Percentiles rank a stretch among this genome's conserved stretches.
phyloP scores from a whole-genome alignment of 2,888 invertebrate species.

The Fragum whitleyi region DNA sequence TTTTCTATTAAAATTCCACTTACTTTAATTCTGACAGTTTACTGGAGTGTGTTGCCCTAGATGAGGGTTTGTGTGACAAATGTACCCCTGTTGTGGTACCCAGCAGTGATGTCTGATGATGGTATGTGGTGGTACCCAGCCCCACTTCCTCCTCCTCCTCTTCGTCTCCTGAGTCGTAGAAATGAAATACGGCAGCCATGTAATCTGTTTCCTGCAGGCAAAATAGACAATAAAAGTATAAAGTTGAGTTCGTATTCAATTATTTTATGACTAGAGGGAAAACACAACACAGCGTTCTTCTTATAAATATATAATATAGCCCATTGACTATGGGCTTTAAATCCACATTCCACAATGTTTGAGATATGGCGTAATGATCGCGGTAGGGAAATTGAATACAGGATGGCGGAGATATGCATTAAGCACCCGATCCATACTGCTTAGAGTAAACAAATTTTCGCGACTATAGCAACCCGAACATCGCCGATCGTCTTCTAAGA shows the following conservation, averaged over 20 bases:
- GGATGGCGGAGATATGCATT: no score
- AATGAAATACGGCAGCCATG: slow-evolving; percentile 84
- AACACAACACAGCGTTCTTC: no score
- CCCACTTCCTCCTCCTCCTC: slow-evolving; percentile 78
- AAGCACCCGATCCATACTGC: no score
- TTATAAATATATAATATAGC: no score
- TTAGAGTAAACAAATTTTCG: no score
- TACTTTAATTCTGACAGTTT: slow-evolving; percentile 67
- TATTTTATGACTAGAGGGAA: no score
- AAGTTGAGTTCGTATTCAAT: neutral
- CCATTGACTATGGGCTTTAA: no score
- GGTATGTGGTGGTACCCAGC: slow-evolving; percentile 35
- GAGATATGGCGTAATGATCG: no score
- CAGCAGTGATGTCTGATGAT: slow-evolving; percentile 30
- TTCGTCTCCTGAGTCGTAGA: slow-evolving; percentile 83
- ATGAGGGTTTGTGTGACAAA: slow-evolving; percentile 56
- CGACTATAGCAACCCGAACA: no score
- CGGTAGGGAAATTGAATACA: no score
- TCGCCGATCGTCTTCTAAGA: no score
- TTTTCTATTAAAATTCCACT: neutral
- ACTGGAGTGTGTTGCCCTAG: slow-evolving; percentile 65
- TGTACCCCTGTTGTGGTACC: slow-evolving; percentile 27
- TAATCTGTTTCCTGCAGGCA: slow-evolving; percentile 83
- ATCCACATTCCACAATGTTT: no score
- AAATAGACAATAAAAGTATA: neutral